phyloP scores from a whole-genome alignment of 1,140 invertebrate genomes.

The Radopholus similis region DNA sequence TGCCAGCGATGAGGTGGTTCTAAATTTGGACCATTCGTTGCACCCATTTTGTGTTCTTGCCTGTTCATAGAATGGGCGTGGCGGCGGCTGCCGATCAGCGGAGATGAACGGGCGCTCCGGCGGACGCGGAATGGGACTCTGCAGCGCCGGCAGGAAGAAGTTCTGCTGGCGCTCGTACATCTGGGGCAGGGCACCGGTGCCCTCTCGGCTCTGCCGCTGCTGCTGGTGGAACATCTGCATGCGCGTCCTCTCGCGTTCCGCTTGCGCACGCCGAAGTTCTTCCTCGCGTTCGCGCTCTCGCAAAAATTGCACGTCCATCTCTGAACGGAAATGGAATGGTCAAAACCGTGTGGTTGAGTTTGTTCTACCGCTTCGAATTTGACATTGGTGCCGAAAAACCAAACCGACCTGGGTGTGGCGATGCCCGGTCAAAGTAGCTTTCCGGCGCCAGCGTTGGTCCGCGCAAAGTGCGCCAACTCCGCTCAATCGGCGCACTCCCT shows the following conservation, averaged over 20 bases:
- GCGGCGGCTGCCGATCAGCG: not conserved
- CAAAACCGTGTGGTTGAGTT: no score
- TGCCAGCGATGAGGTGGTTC: not conserved
- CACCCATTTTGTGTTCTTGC: not conserved
- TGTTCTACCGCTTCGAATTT: no score
- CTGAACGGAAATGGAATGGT: not conserved
- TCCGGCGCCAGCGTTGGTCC: not conserved
- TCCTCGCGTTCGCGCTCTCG: not conserved
- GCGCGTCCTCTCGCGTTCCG: no score
- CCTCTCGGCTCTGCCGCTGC: no score
- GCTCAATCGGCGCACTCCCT: not conserved
- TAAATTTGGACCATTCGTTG: no score
- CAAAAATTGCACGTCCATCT: not conserved
- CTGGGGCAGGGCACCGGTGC: not conserved
- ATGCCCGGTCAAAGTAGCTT: not conserved
- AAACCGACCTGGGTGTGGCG: not conserved
- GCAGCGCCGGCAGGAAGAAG: not conserved
- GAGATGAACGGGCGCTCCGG: not conserved
- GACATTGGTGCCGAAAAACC: not conserved
- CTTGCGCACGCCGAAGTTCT: not conserved
- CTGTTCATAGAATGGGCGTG: no score
- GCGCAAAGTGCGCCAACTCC: not conserved
- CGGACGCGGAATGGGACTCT: not conserved
- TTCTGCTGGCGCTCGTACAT: not conserved
- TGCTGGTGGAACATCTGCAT: not conserved